A percentile compares a stretch with the other conserved stretches of the same genome.
Evolutionary conservation across 2,888 invertebrate species (phyloP).

Genomic region (Anthoptus insignis): DNA sequence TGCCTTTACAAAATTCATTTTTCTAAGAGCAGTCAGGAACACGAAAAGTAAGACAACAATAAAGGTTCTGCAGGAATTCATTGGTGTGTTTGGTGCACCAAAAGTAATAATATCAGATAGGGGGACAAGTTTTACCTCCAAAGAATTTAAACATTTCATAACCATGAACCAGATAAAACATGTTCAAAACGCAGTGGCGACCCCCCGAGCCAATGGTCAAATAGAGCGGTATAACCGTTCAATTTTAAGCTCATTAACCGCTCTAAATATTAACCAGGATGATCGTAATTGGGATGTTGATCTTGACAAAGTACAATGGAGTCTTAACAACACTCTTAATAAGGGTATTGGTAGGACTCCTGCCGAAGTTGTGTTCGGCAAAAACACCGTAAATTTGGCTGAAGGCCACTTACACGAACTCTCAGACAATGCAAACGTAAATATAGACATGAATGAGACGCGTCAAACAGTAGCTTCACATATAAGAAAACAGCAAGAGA

Average conservation of each 20-base stretch:
- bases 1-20: conserved; percentile 41
- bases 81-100: background rate
- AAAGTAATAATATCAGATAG: background rate
- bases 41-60: conserved; percentile 31
- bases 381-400: background rate
- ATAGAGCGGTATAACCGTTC: background rate
- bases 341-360: background rate
- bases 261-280: background rate
- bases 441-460: background rate
- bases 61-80: conserved; percentile 21
- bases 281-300: background rate
- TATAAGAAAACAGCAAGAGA: background rate
- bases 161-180: background rate
- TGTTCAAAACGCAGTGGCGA: conserved; percentile 3
- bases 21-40: conserved; percentile 30
- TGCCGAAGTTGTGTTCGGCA: background rate
- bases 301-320: background rate
- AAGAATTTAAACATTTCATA: background rate
- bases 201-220: background rate
- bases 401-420: background rate
- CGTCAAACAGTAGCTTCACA: background rate
- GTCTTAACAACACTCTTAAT: background rate
- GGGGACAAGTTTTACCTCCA: background rate
- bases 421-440: background rate
- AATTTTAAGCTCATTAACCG: background rate